Evolutionary conservation across 2,888 invertebrate species (phyloP), one percentile per base, ranked within the genome.

Genomic region (Auanema sp.): DNA sequence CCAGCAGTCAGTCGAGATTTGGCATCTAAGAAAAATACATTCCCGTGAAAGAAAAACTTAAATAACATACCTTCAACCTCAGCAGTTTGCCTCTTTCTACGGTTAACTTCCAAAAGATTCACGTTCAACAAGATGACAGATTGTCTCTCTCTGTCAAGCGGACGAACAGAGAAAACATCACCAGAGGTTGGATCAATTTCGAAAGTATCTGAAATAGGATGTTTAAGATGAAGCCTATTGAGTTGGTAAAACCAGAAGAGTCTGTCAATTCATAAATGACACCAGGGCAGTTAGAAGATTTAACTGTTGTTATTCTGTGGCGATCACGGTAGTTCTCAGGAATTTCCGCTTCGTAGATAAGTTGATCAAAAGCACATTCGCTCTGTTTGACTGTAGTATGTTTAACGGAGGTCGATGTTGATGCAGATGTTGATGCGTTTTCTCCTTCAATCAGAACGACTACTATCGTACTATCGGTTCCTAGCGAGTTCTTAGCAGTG

Each of bases 131-230:
- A 66, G 58, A 81, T 70, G 8, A 78, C 57, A n/a, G 67, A 68
- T 18, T 76, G 72, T 23, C 65, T 72, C 58, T 81, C 81, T 41
- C 81, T 59, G 62, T 81, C 81, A 24, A 81, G 64, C n/a, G 71
- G 59, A 2, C 47, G 42, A n/a, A 63, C 67, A 2, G 75, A 72
- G 25, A 54, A 70, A 8, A 81, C 60, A 47, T 78, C 75, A 24
- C 81, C 80, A 16, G 67, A 74, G 16, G 47, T 52, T 8, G 66
- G 60, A 58, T 80, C 75, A 16, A 81, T 67, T 18, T 73, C 71
- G 57, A 81, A 81, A 18, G 76, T 75, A 18, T 78, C 79, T 76
- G 69, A 64, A 75, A 58, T n/a, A 11, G n/a, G n/a, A n/a, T n/a
- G n/a, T n/a, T n/a, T n/a, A n/a, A n/a, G n/a, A n/a, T n/a, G n/a